Evolutionary conservation across 1,140 invertebrate genomes (phyloP), one percentile per base, ranked within the genome.

Genomic region (Ceratoteleas bidentatus): DNA sequence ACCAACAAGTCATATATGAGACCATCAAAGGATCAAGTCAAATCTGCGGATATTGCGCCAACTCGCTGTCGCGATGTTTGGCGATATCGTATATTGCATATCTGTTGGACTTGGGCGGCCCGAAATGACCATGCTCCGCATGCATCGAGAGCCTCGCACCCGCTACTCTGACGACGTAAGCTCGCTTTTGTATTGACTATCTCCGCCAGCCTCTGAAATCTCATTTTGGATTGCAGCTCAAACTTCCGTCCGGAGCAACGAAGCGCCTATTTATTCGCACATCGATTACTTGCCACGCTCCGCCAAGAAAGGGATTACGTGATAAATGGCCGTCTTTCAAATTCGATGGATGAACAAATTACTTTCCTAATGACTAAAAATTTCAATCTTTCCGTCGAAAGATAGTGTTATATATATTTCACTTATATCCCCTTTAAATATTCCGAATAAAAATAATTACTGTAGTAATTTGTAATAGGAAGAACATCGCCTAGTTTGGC

Each of bases 61-160:
- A 52, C 24, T 58, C 40, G 34, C 49, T 43, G 43, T 43, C 45
- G 58, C 52, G 58, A 49, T 64, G 33, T 47, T 24, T 16, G 13
- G 33, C 45, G 45, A 58, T 58, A 75, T 65, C 54, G 57, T 8
- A 64, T 64, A 73, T 73, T 64, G 61, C 61, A 66, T 66, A 66
- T 61, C 61, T 61, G 64, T n/a, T 50, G 69, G 36, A 52, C 56
- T 47, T 15, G 16, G 45, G 33, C 6, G 13, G 24, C 34, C 34
- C 60, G 47, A 68, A 68, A 56, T 76, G 73, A 68, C 64, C 57
- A 43, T 56, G 11, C 50, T 66, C 36, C 1, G 47, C 11, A 60
- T 66, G 45, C 72, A 73, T 56, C 47, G 45, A 43, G 38, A 58
- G 40, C 11, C 16, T 45, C 11, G 52, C 33, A 47, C 8, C 24